Conservation (phyloP, 2,888 invertebrate genomes). For the Agriotes lineatus region DNA sequence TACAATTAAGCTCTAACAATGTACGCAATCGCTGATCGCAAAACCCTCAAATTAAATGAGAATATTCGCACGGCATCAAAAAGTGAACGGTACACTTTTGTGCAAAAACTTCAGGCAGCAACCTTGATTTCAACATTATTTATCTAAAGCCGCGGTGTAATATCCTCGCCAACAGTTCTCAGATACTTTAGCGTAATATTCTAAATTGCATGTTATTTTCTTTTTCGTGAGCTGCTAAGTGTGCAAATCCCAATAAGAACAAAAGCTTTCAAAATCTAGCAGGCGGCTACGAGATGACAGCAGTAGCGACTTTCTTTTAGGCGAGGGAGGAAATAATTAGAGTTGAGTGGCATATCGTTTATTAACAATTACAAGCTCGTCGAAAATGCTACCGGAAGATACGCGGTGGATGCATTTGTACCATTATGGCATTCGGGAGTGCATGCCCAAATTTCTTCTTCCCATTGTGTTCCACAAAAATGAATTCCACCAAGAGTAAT, state of each 20-base stretch:
- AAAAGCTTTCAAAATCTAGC: too few relatives aligned
- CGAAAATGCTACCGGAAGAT: too few relatives aligned
- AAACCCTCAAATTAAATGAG: slow-evolving; percentile 4
- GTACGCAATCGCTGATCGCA: background rate
- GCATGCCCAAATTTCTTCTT: background rate
- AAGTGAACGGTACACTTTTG: slow-evolving; percentile 5
- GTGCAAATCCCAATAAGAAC: too few relatives aligned
- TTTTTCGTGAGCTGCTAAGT: too few relatives aligned
- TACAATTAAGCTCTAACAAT: background rate
- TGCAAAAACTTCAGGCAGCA: background rate
- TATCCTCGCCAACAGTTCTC: background rate
- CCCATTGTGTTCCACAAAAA: background rate
- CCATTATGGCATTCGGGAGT: too few relatives aligned
- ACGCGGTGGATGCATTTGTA: background rate
- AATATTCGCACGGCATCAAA: slow-evolving; percentile 10
- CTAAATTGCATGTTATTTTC: too few relatives aligned
- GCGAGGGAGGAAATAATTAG: too few relatives aligned
- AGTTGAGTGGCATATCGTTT: too few relatives aligned
- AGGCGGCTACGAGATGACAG: too few relatives aligned
- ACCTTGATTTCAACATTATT: slow-evolving; percentile 7
- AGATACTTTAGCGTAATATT: background rate
- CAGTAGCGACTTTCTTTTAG: too few relatives aligned
- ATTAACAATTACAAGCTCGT: too few relatives aligned
- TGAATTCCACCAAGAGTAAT: background rate
- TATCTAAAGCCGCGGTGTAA: background rate